Percentiles rank a stretch among this genome's conserved stretches.
phyloP scores from a whole-genome alignment of 2,888 invertebrate species.

The Micropterix aruncella region DNA sequence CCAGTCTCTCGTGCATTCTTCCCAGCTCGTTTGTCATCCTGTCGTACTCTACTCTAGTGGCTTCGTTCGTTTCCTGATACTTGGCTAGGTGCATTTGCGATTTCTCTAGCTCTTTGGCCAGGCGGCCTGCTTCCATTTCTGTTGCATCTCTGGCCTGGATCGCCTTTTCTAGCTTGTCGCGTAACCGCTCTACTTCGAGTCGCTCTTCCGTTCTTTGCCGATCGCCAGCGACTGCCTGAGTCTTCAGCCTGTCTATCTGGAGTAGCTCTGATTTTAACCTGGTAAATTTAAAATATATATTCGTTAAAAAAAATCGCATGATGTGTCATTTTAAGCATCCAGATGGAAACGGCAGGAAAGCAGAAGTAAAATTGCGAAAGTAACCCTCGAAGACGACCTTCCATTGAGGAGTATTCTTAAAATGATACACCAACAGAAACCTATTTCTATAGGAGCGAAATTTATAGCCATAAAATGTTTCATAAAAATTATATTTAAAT shows the following conservation, averaged over 20 bases:
- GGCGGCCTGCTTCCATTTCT: conserved; percentile 70
- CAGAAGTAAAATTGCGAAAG: too few relatives aligned
- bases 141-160: conserved; percentile 69
- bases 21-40: conserved; percentile 70
- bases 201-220: conserved; percentile 52
- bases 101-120: conserved; percentile 77
- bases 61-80: conserved; percentile 71
- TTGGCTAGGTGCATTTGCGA: conserved; percentile 72
- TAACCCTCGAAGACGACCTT: too few relatives aligned
- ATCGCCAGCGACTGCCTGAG: conserved; percentile 51
- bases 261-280: conserved; percentile 31
- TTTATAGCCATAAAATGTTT: too few relatives aligned
- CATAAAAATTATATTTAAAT: too few relatives aligned
- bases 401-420: too few relatives aligned
- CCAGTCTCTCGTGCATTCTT: conserved; percentile 67
- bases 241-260: conserved; percentile 63
- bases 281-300: too few relatives aligned
- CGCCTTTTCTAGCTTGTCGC: conserved; percentile 78
- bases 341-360: too few relatives aligned
- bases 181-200: conserved; percentile 69
- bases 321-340: too few relatives aligned
- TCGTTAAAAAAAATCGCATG: too few relatives aligned
- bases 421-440: too few relatives aligned
- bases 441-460: too few relatives aligned
- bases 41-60: conserved; percentile 73